Base-by-base conservation (phyloP, 2,797 vertebrate species). In the Poecilia gillii region DNA sequence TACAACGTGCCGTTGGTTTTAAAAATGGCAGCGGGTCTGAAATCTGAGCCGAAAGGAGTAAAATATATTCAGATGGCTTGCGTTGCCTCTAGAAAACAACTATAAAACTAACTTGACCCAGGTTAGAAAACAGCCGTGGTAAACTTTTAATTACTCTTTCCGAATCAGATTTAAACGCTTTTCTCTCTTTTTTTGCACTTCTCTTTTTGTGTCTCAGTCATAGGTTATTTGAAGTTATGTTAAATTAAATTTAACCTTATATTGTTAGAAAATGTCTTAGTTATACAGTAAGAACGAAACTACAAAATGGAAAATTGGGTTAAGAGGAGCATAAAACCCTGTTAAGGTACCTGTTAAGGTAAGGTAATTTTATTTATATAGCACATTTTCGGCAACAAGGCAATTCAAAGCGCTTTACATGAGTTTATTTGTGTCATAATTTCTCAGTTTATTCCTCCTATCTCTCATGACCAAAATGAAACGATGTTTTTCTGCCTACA, bases 401-500 rank as follows among this genome's bases (percentile, higher is more conserved):
- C 39, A 41, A 41, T 41, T 41, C 39, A 41, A 8, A 39, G 0
- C 5, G 36, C 5, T 39, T 39, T 39, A 39, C 36, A 0, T 39
- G 36, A 39, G 36, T 39, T 39, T 66, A 66, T 66, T 36, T 39
- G 7, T 39, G 9, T 39, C 31, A 8, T 23, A 6, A 33, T 64
- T 64, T 8, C 7, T 51, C 16, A 20, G 8, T 36, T 16, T 62
- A 33, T 57, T 57, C n/a, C 3, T 57, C n/a, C 55, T 0, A 16
- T 31, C 13, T 16, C 28, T 59, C 13, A 2, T 31, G 57, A 16
- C 28, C 41, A 41, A 41, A 41, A 41, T 41, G 28, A 45, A 51
- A 74, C 46, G 0, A 74, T 59, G 71, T 3, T 75, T 0, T 76
- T 2, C 1, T 77, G 64, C 33, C 88, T 53, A 31, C 94, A 99